Evolutionary conservation across 2,113 vertebrate genomes (phyloP), one percentile per base, ranked within the genome.

Genomic region (Pelmatolapia mariae): DNA sequence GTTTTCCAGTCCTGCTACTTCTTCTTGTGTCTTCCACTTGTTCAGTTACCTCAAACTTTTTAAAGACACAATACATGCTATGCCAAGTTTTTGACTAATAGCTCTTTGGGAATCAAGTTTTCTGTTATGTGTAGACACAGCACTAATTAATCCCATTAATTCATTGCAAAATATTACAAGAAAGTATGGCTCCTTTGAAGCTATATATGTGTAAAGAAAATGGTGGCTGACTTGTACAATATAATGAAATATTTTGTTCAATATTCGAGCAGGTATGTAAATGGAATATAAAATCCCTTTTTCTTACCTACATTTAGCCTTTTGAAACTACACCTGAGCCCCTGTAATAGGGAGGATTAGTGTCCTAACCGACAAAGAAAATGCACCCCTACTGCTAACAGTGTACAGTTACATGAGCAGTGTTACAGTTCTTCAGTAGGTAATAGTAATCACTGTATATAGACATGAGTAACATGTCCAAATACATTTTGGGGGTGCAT

Each of bases 271-370:
- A 83, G 13, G 33, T 50, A 63, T 81, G 52, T 2, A 16, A 47
- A 56, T 29, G 52, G 26, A 80, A 88, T 38, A 82, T 40, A 73
- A 5, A 38, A 85, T 85, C 56, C 53, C 6, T 5, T 53, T 81
- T 84, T 53, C 63, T n/a, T 47, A 56, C 81, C 10, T 52, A 36
- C 26, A 29, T 54, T 63, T 47, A 80, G 84, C 15, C 10, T 83
- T 79, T 33, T 84, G 36, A 78, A 66, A 83, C 57, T 47, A 43
- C 24, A 19, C n/a, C 47, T 71, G 59, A 91, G 87, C 79, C 81
- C 71, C 36, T 45, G 57, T 81, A 86, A 92, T 66, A 53, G 63
- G 19, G 19, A 87, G 78, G 89, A 90, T 93, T 91, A 76, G 57
- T 82, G 84, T 76, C 86, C 59, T 50, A 76, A 83, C 83, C 54